Conservation (phyloP, 1,140 invertebrate species). For the Papilio helenus region DNA sequence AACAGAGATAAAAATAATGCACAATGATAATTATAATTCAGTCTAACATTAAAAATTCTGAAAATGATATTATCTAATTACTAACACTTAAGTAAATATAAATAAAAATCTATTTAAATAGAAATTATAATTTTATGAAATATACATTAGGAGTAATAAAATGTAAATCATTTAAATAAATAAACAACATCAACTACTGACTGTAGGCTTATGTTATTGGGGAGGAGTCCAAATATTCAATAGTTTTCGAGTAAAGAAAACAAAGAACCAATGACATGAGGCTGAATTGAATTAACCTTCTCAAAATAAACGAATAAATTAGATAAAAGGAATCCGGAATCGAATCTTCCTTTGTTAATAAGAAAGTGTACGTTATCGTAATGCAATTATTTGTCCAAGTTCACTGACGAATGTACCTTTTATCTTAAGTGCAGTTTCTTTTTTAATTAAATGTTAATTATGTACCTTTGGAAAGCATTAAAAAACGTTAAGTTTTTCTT, state of each 20-base stretch:
- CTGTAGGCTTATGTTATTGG: background rate
- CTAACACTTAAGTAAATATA: no score
- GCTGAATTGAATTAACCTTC: background rate
- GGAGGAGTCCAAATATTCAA: background rate
- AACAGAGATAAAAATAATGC: no score
- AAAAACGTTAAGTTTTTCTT: no score
- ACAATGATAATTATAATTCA: no score
- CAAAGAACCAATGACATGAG: background rate
- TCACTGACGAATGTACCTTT: background rate
- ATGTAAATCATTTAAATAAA: background rate
- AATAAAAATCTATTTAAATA: no score
- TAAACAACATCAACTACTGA: background rate
- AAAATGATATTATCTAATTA: no score
- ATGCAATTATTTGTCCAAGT: background rate
- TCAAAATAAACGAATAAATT: background rate
- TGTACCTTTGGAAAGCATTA: background rate
- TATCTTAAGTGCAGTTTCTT: background rate
- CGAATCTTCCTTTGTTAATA: background rate
- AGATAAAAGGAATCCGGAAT: background rate
- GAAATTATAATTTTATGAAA: no score
- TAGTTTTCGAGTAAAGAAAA: background rate
- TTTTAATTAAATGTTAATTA: background rate
- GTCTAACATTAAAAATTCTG: no score
- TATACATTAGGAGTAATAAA: background rate
- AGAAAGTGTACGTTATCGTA: background rate